These are phyloP conservation scores for Dendrocopos noguchii DNA, from an alignment of 2,113 vertebrate genomes.

Conservation along the genomic window DNA sequence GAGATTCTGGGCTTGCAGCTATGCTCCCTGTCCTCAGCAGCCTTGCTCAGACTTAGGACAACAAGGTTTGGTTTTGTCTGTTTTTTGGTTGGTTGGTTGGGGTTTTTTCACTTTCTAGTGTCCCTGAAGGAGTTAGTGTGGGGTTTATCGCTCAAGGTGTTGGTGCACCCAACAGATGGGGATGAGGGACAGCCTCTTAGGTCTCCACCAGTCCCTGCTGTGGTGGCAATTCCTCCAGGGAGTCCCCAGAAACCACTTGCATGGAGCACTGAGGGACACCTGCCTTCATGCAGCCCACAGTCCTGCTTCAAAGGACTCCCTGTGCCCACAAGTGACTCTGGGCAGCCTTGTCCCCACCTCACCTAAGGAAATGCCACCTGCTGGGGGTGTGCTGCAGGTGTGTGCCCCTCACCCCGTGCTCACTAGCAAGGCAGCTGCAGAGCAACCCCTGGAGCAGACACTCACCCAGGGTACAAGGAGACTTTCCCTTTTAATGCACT, in stretches of 20 bases:
- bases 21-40: neutral
- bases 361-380: neutral
- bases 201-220: neutral
- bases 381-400: neutral
- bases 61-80: neutral
- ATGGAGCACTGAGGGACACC: neutral
- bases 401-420: neutral
- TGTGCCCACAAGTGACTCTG: neutral
- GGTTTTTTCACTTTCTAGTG: neutral
- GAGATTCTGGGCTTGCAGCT: neutral
- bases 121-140: neutral
- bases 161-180: neutral
- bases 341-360: neutral
- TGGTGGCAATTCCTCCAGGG: neutral
- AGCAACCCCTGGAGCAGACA: neutral
- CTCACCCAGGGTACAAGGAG: rapidly evolving
- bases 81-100: neutral
- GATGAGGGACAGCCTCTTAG: neutral
- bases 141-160: neutral
- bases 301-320: neutral
- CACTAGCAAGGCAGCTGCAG: rapidly evolving
- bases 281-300: neutral
- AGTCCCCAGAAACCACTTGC: neutral
- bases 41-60: neutral
- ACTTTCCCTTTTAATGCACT: neutral